phyloP scores from a whole-genome alignment of 2,888 invertebrate genomes.

The Parthenolecanium corni region DNA sequence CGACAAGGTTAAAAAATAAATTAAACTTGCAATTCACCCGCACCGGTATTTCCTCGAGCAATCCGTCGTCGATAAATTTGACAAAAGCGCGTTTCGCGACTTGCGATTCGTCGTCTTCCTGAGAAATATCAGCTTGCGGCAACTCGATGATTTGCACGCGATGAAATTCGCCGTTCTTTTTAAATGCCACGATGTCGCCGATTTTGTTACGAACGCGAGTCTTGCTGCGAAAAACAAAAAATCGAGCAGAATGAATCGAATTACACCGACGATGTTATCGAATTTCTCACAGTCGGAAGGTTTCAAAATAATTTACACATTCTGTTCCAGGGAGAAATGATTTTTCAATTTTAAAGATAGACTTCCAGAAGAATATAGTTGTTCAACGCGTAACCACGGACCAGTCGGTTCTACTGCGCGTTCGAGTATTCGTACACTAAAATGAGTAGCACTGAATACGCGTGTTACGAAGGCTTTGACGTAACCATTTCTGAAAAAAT shows the following conservation, averaged over 20 bases:
- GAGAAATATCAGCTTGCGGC: too few relatives aligned
- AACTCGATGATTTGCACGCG: too few relatives aligned
- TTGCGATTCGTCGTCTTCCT: neutral
- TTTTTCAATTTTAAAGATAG: neutral
- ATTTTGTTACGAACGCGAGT: neutral
- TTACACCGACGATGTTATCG: too few relatives aligned
- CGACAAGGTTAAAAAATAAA: too few relatives aligned
- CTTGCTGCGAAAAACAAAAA: neutral
- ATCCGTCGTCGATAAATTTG: constrained; percentile 9
- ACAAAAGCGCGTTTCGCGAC: neutral
- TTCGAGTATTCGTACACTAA: constrained; percentile 1
- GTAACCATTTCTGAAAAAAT: neutral
- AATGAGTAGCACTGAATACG: constrained; percentile 10
- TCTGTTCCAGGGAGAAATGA: neutral
- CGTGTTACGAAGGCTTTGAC: neutral
- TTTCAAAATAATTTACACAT: neutral
- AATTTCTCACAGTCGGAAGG: too few relatives aligned
- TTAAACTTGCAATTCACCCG: too few relatives aligned
- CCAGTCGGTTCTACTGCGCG: neutral
- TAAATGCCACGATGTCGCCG: neutral
- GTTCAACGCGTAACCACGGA: neutral
- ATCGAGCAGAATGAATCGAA: too few relatives aligned
- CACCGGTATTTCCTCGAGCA: neutral
- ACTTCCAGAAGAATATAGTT: neutral
- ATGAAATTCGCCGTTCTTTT: neutral